Evolutionary conservation across 1,140 invertebrate genomes (phyloP).

Genomic region (Platorchestia sp.): DNA sequence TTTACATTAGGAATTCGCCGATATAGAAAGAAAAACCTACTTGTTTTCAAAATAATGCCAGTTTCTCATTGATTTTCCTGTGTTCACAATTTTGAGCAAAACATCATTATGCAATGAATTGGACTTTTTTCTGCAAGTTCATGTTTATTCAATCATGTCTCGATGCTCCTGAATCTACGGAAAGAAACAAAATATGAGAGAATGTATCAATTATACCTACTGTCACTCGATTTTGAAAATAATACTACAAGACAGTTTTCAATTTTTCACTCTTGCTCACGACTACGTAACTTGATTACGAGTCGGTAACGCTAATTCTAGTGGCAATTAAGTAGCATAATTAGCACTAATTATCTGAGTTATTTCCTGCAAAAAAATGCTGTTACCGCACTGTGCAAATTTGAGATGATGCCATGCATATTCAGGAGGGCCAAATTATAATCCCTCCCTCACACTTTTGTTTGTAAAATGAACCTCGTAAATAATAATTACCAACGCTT

Average conservation of each 20-base stretch:
- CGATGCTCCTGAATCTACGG: not conserved
- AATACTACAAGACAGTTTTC: not conserved
- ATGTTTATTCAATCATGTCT: not conserved
- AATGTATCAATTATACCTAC: not conserved
- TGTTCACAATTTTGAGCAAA: not conserved
- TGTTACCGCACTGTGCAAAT: no score
- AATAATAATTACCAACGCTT: no score
- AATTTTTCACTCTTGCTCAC: not conserved
- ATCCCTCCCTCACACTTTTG: no score
- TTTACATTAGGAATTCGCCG: not conserved
- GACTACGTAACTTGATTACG: not conserved
- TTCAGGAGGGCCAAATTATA: no score
- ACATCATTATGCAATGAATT: not conserved
- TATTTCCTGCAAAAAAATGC: no score
- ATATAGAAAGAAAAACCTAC: not conserved
- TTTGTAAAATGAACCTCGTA: no score
- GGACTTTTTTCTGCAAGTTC: not conserved
- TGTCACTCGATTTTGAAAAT: not conserved
- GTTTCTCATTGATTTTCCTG: not conserved
- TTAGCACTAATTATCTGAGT: no score
- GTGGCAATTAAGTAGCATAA: no score
- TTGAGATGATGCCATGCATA: no score
- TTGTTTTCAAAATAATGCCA: not conserved
- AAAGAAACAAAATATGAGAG: not conserved
- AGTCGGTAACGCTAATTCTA: not conserved